Conservation (phyloP, 2,797 vertebrate species). For the Chrysocyon brachyurus region DNA sequence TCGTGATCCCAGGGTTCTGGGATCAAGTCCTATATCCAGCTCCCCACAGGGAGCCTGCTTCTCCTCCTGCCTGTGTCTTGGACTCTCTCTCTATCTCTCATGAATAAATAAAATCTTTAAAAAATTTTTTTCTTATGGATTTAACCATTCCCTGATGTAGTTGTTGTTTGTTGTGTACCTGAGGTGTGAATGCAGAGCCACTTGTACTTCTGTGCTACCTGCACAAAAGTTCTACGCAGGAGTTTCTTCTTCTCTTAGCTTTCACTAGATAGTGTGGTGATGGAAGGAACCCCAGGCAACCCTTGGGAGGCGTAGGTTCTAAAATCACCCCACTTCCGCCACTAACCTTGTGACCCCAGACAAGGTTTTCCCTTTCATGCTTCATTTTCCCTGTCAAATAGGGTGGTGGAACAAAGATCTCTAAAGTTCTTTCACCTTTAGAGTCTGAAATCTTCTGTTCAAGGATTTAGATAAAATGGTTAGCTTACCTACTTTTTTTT, state of each 20-base stretch:
- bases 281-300: not conserved
- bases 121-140: not conserved
- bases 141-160: not conserved
- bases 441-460: not conserved
- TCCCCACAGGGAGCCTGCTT: too few relatives aligned
- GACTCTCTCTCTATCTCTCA: too few relatives aligned
- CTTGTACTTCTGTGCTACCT: not conserved
- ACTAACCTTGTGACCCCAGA: not conserved
- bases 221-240: not conserved
- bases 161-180: not conserved
- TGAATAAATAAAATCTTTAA: too few relatives aligned
- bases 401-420: not conserved
- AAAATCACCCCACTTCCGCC: not conserved
- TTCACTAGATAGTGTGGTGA: too few relatives aligned
- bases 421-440: not conserved
- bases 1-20: too few relatives aligned
- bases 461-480: not conserved
- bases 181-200: not conserved
- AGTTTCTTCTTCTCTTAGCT: not conserved
- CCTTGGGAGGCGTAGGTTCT: not conserved
- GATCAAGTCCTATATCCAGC: too few relatives aligned
- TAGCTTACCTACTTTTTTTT: not conserved
- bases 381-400: not conserved
- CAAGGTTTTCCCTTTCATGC: not conserved
- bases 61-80: too few relatives aligned